phyloP scores from a whole-genome alignment of 2,113 vertebrate species.

The Eudyptes chrysolophus region DNA sequence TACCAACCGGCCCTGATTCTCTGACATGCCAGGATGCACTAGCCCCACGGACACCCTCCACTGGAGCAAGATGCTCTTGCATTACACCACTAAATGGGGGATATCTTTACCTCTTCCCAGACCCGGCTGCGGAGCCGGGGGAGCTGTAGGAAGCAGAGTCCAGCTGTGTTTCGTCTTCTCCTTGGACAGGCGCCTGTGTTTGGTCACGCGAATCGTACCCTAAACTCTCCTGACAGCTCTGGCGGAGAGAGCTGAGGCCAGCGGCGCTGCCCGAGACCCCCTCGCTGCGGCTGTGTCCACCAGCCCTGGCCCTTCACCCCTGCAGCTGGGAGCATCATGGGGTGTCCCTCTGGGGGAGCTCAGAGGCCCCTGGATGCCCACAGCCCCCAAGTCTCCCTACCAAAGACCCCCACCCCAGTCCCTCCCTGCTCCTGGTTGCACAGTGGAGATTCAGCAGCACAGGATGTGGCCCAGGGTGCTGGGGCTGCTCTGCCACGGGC shows the following conservation, averaged over 20 bases:
- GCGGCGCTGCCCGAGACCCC: rapidly evolving
- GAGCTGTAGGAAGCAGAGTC: neutral
- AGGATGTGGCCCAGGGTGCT: neutral
- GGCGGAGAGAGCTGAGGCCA: neutral
- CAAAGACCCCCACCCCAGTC: neutral
- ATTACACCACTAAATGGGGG: too few species aligned
- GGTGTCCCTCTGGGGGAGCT: neutral
- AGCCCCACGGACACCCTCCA: neutral
- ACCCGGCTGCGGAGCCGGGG: rapidly evolving
- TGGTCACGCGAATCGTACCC: neutral
- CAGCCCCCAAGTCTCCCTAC: neutral
- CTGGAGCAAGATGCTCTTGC: neutral
- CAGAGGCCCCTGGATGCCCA: neutral
- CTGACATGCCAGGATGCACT: rapidly evolving
- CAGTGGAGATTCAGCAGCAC: neutral
- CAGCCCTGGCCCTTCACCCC: neutral
- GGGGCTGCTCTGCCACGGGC: neutral
- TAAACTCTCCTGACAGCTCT: constrained; percentile 2
- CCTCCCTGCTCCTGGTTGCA: neutral
- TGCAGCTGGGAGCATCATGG: rapidly evolving
- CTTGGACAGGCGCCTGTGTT: neutral
- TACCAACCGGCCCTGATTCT: rapidly evolving
- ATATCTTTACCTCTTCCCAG: neutral
- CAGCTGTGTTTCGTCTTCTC: neutral
- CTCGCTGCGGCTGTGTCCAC: rapidly evolving